A percentile compares a stretch with the other conserved stretches of the same genome.
phyloP scores from a whole-genome alignment of 2,113 vertebrate genomes.

The cat (Felis catus) region DNA sequence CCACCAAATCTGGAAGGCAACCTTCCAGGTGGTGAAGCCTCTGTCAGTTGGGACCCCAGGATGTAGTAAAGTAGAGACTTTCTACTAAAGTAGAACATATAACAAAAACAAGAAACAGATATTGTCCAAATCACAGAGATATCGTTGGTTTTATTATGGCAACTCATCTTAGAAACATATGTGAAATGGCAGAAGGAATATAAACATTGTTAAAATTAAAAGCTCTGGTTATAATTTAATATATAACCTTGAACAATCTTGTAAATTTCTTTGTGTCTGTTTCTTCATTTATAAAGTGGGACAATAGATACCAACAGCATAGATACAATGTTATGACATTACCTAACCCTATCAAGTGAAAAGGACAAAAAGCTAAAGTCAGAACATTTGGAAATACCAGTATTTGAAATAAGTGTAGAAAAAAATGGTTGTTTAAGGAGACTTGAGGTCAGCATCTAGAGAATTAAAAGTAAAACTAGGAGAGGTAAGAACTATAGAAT shows the following conservation, averaged over 20 bases:
- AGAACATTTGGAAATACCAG: neutral
- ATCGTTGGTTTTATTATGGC: neutral
- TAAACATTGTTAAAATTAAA: neutral
- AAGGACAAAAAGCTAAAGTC: neutral
- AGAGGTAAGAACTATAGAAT: neutral
- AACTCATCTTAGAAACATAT: neutral
- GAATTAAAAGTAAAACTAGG: neutral
- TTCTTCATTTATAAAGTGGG: neutral
- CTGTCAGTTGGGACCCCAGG: neutral
- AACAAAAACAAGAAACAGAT: neutral
- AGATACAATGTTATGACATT: neutral
- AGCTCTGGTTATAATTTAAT: neutral
- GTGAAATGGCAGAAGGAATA: neutral
- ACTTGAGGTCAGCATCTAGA: neutral
- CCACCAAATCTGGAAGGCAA: neutral
- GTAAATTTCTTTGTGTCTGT: neutral
- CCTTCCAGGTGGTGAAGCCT: neutral
- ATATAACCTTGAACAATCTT: neutral
- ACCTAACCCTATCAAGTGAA: neutral
- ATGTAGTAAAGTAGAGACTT: neutral
- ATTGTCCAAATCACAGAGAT: neutral
- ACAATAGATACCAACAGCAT: neutral
- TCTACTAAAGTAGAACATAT: fast-evolving
- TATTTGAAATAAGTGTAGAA: neutral
- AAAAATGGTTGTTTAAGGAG: neutral